Conservation (phyloP, 2,113 vertebrate species). For the Neoarius graeffei region DNA sequence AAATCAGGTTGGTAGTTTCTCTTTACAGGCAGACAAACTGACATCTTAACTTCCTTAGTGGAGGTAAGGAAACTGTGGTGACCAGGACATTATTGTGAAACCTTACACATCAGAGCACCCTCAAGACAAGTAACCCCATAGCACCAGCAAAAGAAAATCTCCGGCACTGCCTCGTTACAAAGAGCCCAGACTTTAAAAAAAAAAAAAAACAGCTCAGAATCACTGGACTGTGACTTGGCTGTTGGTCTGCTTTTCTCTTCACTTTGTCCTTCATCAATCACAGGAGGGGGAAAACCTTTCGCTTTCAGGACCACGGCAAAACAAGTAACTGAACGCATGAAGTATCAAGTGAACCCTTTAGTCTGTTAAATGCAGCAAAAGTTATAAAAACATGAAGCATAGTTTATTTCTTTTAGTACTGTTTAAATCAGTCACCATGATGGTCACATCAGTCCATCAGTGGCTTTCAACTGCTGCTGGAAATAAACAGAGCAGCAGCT, state of each 20-base stretch:
- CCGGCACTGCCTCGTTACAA: too few species aligned
- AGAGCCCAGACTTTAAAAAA: background rate
- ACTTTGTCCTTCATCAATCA: constrained; percentile 10
- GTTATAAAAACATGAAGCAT: background rate
- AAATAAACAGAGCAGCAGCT: background rate
- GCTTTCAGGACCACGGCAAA: background rate
- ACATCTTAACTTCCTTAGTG: too few species aligned
- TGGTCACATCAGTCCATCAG: background rate
- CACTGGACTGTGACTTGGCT: background rate
- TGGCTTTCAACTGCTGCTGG: background rate
- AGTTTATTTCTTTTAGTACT: background rate
- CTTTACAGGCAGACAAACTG: too few species aligned
- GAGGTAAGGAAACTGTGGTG: too few species aligned
- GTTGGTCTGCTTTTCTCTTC: background rate
- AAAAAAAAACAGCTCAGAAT: background rate
- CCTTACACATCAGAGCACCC: too few species aligned
- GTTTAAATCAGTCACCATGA: background rate
- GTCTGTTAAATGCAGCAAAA: background rate
- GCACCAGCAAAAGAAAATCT: too few species aligned
- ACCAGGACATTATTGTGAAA: too few species aligned
- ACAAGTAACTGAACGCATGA: background rate
- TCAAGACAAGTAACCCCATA: too few species aligned
- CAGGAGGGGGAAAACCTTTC: background rate
- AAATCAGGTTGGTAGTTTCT: too few species aligned
- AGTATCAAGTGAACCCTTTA: background rate